Evolutionary conservation across 2,797 vertebrate genomes (phyloP).

Genomic region (Emys orbicularis): DNA sequence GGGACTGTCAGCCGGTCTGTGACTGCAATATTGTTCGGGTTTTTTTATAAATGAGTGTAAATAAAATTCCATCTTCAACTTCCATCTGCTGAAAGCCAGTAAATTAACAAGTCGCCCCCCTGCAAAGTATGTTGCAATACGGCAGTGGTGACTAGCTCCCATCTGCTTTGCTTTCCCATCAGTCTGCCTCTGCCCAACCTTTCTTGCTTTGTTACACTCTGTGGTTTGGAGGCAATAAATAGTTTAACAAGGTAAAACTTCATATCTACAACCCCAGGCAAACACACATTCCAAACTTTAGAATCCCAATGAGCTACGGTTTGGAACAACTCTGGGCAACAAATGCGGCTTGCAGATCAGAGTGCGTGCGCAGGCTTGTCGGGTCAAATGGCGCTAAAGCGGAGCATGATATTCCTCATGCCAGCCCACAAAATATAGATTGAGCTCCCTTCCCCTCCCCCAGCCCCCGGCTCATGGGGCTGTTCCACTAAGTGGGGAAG

Average conservation of each 20-base stretch:
- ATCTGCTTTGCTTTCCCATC: slow-evolving; percentile 36
- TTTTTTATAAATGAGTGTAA: neutral
- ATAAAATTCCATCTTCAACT: neutral
- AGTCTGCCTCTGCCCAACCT: neutral
- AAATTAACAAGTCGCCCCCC: neutral
- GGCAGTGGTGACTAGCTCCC: neutral
- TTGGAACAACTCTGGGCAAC: slow-evolving; percentile 6
- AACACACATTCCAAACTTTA: neutral
- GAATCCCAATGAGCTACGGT: neutral
- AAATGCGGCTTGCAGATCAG: neutral
- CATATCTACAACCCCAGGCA: slow-evolving; percentile 19
- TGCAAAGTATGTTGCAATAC: neutral
- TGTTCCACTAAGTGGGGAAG: slow-evolving; percentile 20
- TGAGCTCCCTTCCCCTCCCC: neutral
- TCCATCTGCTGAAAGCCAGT: neutral
- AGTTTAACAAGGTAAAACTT: neutral
- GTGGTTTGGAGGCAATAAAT: no score
- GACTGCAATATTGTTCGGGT: neutral
- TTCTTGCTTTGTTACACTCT: neutral
- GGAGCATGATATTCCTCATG: neutral
- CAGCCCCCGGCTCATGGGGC: neutral
- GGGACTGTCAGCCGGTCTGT: neutral
- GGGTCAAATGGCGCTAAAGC: neutral
- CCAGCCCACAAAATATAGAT: neutral
- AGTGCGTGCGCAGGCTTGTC: neutral